A percentile compares a stretch with the other conserved stretches of the same genome.
Evolutionary conservation across 2,888 invertebrate genomes (phyloP).

Genomic region (Copidosoma aretas): DNA sequence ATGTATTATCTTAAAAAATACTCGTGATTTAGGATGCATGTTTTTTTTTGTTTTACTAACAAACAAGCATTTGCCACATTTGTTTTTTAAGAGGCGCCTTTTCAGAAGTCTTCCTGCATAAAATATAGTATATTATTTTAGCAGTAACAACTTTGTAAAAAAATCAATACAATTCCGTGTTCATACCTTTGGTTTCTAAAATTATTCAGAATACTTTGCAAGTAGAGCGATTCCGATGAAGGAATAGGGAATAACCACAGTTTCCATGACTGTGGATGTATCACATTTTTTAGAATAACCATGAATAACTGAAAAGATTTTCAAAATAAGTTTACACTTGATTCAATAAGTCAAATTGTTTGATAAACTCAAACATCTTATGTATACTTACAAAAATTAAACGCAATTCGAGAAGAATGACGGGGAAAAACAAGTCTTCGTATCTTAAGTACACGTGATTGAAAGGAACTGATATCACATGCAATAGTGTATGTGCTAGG

Average conservation of each 20-base stretch:
- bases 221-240: slow-evolving; percentile 25
- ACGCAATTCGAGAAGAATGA: slow-evolving; percentile 26
- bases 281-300: slow-evolving; percentile 22
- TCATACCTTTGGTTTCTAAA: slow-evolving; percentile 13
- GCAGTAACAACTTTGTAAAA: background rate
- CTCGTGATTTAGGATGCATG: background rate
- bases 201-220: slow-evolving; percentile 27
- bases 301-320: background rate
- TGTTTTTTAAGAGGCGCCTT: slow-evolving; percentile 17
- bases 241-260: slow-evolving; percentile 26
- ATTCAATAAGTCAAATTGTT: background rate
- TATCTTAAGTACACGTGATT: background rate
- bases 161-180: slow-evolving; percentile 5
- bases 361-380: background rate
- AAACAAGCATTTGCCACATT: slow-evolving; percentile 36
- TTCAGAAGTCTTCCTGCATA: slow-evolving; percentile 19
- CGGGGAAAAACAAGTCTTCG: slow-evolving; percentile 26
- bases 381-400: slow-evolving; percentile 32
- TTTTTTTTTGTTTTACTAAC: slow-evolving; percentile 24
- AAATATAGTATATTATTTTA: background rate
- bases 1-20: background rate
- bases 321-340: background rate
- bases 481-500: slow-evolving; percentile 5
- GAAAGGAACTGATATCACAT: background rate
- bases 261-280: slow-evolving; percentile 8